Base-by-base conservation (phyloP, 2,888 invertebrate species). In the Mythimna ferrago region DNA sequence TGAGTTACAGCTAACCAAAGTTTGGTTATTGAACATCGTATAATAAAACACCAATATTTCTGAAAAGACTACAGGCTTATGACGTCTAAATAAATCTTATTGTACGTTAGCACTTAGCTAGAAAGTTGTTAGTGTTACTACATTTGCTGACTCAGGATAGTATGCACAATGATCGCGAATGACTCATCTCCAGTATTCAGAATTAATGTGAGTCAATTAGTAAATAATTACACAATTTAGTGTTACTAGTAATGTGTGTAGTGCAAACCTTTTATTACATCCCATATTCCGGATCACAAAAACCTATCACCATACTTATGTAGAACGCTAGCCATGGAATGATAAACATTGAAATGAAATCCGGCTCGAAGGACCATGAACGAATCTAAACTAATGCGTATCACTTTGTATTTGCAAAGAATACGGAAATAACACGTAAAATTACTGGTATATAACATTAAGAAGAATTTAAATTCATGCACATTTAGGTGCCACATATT, bases 41-140 rank as follows among this genome's bases (percentile, higher is more conserved):
- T 54, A 21, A n/a, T 10, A 21, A n/a, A 21, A n/a, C n/a, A 54
- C 21, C n/a, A 10, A 54, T 19, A 58, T 58, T 58, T 35, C 57
- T 57, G 32, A 16, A 19, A 58, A 53, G 19, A 56, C 11, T 21
- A 2, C 44, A 66, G n/a, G 21, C 62, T 48, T 35, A 48, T 41
- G 0, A 14, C 5, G 53, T 41, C 14, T 21, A 51, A 58, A n/a
- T 44, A 35, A 62, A 63, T 57, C 1, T n/a, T 26, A 1, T 6
- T 48, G 19, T n/a, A 63, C 71, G 7, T 26, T 32, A 11, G 10
- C 21, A 51, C 10, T 62, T 56, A 56, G 6, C 41, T 51, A 51
- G 74, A 75, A 75, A 75, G 51, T 57, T 54, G 48, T 21, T 32
- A 67, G 62, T 41, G 41, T 68, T 56, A 38, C 32, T 56, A 57